phyloP scores from a whole-genome alignment of 1,140 invertebrate species.

The Aethina tumida region DNA sequence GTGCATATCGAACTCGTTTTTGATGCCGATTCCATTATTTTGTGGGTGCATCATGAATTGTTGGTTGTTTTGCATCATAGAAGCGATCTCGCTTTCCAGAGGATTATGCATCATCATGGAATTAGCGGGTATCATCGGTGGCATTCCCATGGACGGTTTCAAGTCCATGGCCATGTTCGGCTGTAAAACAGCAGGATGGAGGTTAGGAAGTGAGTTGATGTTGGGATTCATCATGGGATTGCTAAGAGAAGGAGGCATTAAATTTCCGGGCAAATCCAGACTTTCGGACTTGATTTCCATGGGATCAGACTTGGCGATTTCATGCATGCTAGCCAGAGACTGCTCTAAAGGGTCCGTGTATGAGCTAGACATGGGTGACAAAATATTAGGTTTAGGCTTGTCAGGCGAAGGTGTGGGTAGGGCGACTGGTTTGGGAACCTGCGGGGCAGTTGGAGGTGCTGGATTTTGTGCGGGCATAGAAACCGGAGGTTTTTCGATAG shows the following conservation, averaged over 20 bases:
- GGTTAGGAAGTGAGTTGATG: slow-evolving; percentile 12
- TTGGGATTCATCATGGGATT: slow-evolving; percentile 14
- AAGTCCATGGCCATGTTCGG: slow-evolving; percentile 18
- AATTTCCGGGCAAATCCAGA: slow-evolving; percentile 15
- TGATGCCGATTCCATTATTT: slow-evolving; percentile 43
- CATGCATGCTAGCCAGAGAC: slow-evolving; percentile 51
- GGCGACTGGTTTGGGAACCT: slow-evolving; percentile 34
- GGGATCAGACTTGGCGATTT: slow-evolving; percentile 43
- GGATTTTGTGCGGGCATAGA: slow-evolving; percentile 9
- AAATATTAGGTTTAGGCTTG: slow-evolving; percentile 30
- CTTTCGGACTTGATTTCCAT: slow-evolving; percentile 25
- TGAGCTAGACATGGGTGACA: slow-evolving; percentile 30
- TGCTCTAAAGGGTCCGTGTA: slow-evolving; percentile 54
- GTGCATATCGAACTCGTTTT: slow-evolving; percentile 37
- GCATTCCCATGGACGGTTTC: slow-evolving; percentile 18
- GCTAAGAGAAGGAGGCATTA: slow-evolving; percentile 24
- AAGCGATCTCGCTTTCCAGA: slow-evolving; percentile 33
- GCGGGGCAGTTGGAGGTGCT: slow-evolving; percentile 18
- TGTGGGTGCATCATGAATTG: slow-evolving; percentile 27
- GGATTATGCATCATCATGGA: slow-evolving; percentile 22
- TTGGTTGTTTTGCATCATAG: slow-evolving; percentile 14
- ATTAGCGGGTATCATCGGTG: slow-evolving; percentile 22
- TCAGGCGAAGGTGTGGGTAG: slow-evolving; percentile 33
- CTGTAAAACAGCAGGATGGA: slow-evolving; percentile 14
- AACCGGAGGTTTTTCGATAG: slow-evolving; percentile 14